Conservation (phyloP, 2,888 invertebrate species). For the Metalampra italica region DNA sequence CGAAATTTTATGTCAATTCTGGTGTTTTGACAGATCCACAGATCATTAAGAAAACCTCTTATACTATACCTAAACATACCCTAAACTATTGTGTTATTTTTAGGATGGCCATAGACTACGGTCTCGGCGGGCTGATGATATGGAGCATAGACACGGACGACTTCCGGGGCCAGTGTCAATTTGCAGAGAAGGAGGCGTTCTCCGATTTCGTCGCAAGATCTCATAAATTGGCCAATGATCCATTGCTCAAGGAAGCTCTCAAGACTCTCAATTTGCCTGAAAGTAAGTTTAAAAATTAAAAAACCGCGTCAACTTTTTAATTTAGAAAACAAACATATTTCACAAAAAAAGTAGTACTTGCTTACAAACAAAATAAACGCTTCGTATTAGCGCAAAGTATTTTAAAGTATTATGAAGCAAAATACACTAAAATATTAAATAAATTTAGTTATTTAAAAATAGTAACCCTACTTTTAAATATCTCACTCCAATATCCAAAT, state of each 20-base stretch:
- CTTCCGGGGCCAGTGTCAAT: conserved; percentile 83
- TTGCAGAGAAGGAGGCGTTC: conserved; percentile 63
- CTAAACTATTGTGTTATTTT: conserved; percentile 3
- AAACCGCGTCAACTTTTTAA: too few relatives aligned
- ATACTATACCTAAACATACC: too few relatives aligned
- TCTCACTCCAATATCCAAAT: too few relatives aligned
- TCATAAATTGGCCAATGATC: conserved; percentile 44
- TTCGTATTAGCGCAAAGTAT: too few relatives aligned
- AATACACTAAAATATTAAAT: too few relatives aligned
- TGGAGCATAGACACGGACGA: conserved; percentile 96
- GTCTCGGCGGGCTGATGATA: conserved; percentile 89
- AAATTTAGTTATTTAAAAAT: too few relatives aligned
- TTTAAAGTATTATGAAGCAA: too few relatives aligned
- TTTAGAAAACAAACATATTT: background rate
- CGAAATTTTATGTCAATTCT: too few relatives aligned
- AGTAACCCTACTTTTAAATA: too few relatives aligned
- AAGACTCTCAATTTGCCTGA: conserved; percentile 52
- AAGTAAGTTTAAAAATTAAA: conserved; percentile 40
- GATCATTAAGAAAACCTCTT: too few relatives aligned
- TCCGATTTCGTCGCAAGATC: conserved; percentile 62
- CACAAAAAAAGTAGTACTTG: background rate
- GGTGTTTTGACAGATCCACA: too few relatives aligned
- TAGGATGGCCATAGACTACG: conserved; percentile 80
- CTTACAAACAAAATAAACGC: too few relatives aligned
- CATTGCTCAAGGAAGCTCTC: conserved; percentile 45